These are phyloP conservation scores for Drosophila prosaltans DNA, from an alignment of 1,140 invertebrate genomes.

Conservation along the genomic window DNA sequence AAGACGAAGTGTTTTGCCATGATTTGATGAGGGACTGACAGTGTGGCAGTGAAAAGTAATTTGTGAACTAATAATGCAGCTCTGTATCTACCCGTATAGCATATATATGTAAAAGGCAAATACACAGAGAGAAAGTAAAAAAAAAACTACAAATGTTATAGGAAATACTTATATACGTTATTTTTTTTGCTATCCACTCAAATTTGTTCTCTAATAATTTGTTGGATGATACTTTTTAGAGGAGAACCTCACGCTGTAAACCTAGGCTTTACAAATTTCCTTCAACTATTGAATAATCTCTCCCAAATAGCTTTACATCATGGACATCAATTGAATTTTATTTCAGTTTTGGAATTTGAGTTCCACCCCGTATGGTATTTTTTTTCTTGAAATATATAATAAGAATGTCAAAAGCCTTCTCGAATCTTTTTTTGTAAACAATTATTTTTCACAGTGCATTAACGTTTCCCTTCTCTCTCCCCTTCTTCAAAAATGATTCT, in stretches of 20 bases:
- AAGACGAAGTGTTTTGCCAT: conserved; percentile 72
- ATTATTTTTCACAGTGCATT: conserved; percentile 48
- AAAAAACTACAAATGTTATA: too few relatives aligned
- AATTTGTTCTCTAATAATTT: too few relatives aligned
- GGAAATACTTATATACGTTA: too few relatives aligned
- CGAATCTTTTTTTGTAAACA: background rate
- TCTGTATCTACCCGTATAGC: background rate
- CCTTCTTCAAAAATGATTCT: conserved; percentile 38
- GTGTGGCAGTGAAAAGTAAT: conserved; percentile 81
- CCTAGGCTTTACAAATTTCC: too few relatives aligned
- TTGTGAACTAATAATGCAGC: conserved; percentile 74
- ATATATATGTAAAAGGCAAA: conserved; percentile 13
- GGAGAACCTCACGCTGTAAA: too few relatives aligned
- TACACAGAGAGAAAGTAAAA: conserved; percentile 43
- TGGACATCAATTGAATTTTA: too few relatives aligned
- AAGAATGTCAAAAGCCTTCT: background rate
- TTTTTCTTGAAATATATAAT: background rate
- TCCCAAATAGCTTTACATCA: too few relatives aligned
- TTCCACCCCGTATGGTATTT: too few relatives aligned
- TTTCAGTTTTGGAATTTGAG: too few relatives aligned
- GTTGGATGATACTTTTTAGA: too few relatives aligned
- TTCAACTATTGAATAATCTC: too few relatives aligned
- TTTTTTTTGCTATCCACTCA: too few relatives aligned
- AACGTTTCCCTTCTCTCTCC: conserved; percentile 29
- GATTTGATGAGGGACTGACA: conserved; percentile 82